phyloP scores from a whole-genome alignment of 2,797 vertebrate species.

The Acipenser oxyrinchus region DNA sequence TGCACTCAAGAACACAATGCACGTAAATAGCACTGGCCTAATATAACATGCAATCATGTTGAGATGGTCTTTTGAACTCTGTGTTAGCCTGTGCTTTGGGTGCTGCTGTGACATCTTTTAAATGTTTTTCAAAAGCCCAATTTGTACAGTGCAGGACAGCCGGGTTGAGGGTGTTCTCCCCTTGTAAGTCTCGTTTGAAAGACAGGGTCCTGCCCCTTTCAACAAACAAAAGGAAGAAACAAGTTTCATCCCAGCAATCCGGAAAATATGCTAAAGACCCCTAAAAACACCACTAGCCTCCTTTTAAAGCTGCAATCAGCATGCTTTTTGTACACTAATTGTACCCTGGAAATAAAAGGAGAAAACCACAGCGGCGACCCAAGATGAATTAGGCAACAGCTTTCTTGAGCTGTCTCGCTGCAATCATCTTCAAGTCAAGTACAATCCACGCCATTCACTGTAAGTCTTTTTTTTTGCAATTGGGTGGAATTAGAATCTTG shows the following conservation, averaged over 20 bases:
- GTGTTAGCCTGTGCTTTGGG: no score
- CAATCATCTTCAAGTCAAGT: slow-evolving; percentile 24
- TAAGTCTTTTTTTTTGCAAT: neutral
- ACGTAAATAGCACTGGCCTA: neutral
- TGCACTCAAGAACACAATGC: neutral
- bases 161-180: no score
- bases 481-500: neutral
- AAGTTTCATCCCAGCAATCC: neutral
- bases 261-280: neutral
- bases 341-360: neutral
- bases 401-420: slow-evolving; percentile 19
- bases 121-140: no score
- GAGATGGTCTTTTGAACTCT: neutral
- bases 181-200: neutral
- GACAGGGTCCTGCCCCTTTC: neutral
- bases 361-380: slow-evolving; percentile 2
- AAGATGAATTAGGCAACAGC: slow-evolving; percentile 19
- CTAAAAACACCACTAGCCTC: neutral
- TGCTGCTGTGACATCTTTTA: no score
- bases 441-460: slow-evolving; percentile 1
- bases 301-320: slow-evolving; percentile 6
- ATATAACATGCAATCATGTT: neutral
- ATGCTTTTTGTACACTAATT: slow-evolving; percentile 7
- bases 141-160: no score
- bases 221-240: neutral